phyloP scores from a whole-genome alignment of 1,140 invertebrate species.

The Protaetia brevitarsis region DNA sequence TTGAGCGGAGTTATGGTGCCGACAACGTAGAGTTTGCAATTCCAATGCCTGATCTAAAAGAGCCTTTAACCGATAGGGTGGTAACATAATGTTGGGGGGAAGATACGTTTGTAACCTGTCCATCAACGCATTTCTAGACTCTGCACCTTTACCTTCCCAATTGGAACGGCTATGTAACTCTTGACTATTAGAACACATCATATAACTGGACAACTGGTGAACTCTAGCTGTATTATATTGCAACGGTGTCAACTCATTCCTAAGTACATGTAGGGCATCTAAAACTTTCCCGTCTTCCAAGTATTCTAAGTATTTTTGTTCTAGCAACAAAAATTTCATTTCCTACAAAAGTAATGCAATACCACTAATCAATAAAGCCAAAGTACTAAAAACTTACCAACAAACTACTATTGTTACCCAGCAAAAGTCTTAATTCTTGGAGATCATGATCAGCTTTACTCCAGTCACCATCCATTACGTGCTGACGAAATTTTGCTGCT shows the following conservation, averaged over 20 bases:
- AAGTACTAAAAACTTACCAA: conserved; percentile 55
- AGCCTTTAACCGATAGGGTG: conserved; percentile 80
- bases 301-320: conserved; percentile 96
- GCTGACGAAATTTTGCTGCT: conserved; percentile 88
- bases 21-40: conserved; percentile 85
- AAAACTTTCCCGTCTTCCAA: conserved; percentile 87
- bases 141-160: conserved; percentile 76
- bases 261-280: conserved; percentile 89
- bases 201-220: conserved; percentile 89
- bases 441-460: conserved; percentile 79
- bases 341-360: conserved; percentile 58
- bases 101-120: conserved; percentile 87
- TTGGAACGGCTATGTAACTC: conserved; percentile 54
- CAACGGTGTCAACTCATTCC: conserved; percentile 91
- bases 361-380: background rate
- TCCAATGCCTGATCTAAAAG: conserved; percentile 89
- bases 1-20: conserved; percentile 54
- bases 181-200: conserved; percentile 74
- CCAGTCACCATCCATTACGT: conserved; percentile 95
- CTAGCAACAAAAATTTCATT: conserved; percentile 95
- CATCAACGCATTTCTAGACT: conserved; percentile 78
- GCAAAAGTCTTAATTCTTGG: conserved; percentile 75
- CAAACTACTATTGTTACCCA: conserved; percentile 69
- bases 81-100: conserved; percentile 93
- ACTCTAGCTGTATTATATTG: conserved; percentile 91